phyloP scores from a whole-genome alignment of 1,140 invertebrate genomes.

The Cardiocondyla obscurior region DNA sequence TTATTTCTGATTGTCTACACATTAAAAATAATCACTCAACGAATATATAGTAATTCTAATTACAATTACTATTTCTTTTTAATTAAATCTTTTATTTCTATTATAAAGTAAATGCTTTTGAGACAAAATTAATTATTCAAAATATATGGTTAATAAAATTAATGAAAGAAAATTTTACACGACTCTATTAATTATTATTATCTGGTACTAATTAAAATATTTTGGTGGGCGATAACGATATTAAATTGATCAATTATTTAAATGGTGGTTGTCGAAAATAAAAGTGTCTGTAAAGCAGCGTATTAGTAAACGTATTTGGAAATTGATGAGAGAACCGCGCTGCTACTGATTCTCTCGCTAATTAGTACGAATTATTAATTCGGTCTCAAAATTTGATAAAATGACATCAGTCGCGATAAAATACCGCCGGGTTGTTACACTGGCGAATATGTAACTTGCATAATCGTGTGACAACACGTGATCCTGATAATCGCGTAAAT shows the following conservation, averaged over 20 bases:
- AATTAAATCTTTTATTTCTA: not conserved
- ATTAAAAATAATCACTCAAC: not conserved
- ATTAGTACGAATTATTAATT: conserved; percentile 48
- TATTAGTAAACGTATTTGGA: conserved; percentile 17
- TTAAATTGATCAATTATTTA: conserved; percentile 37
- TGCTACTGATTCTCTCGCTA: not conserved
- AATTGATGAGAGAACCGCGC: conserved; percentile 28
- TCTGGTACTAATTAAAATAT: not conserved
- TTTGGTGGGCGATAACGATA: not conserved
- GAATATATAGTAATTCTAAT: not conserved
- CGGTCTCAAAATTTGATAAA: conserved; percentile 50
- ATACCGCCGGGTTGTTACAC: not conserved
- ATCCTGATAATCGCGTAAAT: conserved; percentile 27
- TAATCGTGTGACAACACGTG: conserved; percentile 29
- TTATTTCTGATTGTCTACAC: conserved; percentile 12
- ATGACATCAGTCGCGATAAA: conserved; percentile 38
- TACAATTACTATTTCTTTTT: too few species aligned
- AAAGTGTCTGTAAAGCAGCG: conserved; percentile 11
- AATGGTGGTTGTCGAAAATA: conserved; percentile 3
- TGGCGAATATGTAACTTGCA: conserved; percentile 2
- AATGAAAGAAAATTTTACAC: not conserved
- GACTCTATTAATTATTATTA: not conserved
- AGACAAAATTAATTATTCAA: not conserved
- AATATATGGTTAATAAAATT: not conserved
- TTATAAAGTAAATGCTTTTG: too few species aligned